Conservation (phyloP, 2,113 vertebrate genomes). For the Redunca redunca region DNA sequence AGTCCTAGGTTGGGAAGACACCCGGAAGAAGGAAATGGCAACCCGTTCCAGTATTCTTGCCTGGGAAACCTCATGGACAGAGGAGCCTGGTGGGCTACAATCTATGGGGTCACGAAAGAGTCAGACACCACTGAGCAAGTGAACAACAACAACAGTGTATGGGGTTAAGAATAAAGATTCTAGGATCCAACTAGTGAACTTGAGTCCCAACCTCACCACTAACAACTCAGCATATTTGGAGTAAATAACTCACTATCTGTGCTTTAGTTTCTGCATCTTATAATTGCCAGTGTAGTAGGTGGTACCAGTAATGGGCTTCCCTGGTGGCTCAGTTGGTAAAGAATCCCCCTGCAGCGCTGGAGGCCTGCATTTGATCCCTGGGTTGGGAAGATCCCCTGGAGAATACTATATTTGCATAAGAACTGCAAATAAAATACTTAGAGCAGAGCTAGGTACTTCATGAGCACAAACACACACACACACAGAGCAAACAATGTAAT, state of each 20-base stretch:
- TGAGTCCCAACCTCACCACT: not conserved
- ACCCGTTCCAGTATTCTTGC: not conserved
- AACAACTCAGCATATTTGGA: not conserved
- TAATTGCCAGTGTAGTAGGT: fast-evolving
- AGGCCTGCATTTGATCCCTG: not conserved
- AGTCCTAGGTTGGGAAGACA: not conserved
- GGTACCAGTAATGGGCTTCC: not conserved
- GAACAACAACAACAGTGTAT: not conserved
- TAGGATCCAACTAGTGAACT: not conserved
- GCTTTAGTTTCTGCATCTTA: not conserved
- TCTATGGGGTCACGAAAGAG: not conserved
- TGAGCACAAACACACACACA: not conserved
- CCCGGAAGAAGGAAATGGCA: not conserved
- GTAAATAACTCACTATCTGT: not conserved
- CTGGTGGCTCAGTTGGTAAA: not conserved
- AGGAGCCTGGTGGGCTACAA: not conserved
- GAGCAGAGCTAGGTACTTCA: not conserved
- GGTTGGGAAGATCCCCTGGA: not conserved
- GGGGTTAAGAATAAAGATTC: not conserved
- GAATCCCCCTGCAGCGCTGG: fast-evolving
- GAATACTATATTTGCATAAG: not conserved
- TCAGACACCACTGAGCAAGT: not conserved
- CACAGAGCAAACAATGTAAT: not conserved
- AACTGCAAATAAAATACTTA: not conserved
- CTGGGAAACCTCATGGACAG: not conserved